These are phyloP conservation scores for Progne subis DNA, from an alignment of 2,113 vertebrate species.

Conservation along the genomic window DNA sequence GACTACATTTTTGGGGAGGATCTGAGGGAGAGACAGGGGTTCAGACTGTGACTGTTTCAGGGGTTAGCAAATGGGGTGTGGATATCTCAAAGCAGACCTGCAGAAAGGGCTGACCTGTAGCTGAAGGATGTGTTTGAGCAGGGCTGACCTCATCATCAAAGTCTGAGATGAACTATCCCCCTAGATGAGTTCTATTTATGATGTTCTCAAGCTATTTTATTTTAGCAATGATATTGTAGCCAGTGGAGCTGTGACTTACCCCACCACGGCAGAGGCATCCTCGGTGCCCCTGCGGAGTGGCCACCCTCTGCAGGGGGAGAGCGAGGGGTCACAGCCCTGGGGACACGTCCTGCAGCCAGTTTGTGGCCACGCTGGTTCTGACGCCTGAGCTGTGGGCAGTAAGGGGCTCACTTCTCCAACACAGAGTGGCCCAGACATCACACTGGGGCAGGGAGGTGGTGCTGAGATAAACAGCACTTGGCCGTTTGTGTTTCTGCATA, in stretches of 20 bases:
- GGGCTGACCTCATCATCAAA: not conserved
- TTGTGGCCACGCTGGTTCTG: not conserved
- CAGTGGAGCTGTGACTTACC: not conserved
- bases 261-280: not conserved
- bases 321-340: not conserved
- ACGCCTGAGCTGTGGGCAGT: not conserved
- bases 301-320: not conserved
- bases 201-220: not conserved
- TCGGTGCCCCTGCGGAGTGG: not conserved
- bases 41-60: not conserved
- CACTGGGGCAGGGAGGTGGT: rapidly evolving
- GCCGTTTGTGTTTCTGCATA: not conserved
- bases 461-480: not conserved
- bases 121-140: not conserved
- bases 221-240: rapidly evolving
- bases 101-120: not conserved
- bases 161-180: not conserved
- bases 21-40: not conserved
- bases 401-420: not conserved
- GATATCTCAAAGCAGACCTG: not conserved
- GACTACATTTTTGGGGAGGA: not conserved
- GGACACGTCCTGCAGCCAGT: not conserved
- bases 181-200: not conserved
- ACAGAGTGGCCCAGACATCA: rapidly evolving
- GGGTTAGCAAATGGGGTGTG: rapidly evolving